Evolutionary conservation across 2,888 invertebrate species (phyloP), one percentile per base, ranked within the genome.

Genomic region (Erynnis tages): DNA sequence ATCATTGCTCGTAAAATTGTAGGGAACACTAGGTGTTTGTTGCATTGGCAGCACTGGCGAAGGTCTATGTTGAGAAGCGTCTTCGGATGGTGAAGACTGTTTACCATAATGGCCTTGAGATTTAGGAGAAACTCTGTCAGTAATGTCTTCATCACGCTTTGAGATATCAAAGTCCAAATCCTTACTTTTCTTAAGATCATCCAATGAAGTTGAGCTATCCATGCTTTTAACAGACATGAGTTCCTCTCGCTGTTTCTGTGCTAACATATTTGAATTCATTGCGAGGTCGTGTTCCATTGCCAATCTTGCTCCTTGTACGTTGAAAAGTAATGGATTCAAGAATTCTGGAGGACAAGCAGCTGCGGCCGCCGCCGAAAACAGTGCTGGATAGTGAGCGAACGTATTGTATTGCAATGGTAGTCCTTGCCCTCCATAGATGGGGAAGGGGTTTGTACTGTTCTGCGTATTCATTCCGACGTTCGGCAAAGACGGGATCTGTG

Each of bases 81-180:
- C 91, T 72, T 94, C 94, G 66, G 94, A 91, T 4, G 93, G 91
- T 6, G 94, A 93, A 25, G 94, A 94, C 7, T 92, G 91, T 66
- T 93, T 94, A 30, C 87, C 63, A 64, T 75, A 82, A 21, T 77
- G 45, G 30, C 57, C 73, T 43, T 86, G 83, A 13, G 90, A 68
- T 61, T 91, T 85, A 2, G 93, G 93, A 1, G 92, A 91, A 45
- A 85, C 81, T 43, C 92, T 77, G 43, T 93, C 91, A 48, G 78
- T 65, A 65, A 60, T 71, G 27, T 79, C 79, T 35, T 67, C 70
- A 29, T 81, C 73, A 56, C 75, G 69, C 58, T 78, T 81, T 41
- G 62, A 68, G 1, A 63, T 68, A 23, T 83, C 83, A 47, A 72
- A 76, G 17, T 86, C 83, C 21, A 76, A 60, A 27, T 83, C 83